phyloP scores from a whole-genome alignment of 2,113 vertebrate species.

The Nycticorax nycticorax region DNA sequence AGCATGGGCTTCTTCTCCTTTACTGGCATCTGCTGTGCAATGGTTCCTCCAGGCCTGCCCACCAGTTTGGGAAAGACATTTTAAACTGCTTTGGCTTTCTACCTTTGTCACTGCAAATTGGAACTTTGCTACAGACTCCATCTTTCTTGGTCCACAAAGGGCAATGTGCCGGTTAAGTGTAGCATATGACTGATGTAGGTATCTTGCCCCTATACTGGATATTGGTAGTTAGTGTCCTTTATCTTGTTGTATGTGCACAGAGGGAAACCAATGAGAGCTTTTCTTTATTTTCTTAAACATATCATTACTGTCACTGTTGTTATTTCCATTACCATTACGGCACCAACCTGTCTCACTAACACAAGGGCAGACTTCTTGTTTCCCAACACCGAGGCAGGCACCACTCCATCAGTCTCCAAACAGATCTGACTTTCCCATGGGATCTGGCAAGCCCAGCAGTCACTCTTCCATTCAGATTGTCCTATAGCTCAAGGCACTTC shows the following conservation, averaged over 20 bases:
- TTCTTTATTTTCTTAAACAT: not conserved
- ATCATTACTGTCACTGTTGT: not conserved
- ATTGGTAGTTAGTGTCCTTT: not conserved
- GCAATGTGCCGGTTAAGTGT: not conserved
- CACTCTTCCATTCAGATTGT: not conserved
- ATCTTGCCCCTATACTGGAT: not conserved
- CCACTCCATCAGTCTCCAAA: not conserved
- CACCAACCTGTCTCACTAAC: not conserved
- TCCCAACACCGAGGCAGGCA: not conserved
- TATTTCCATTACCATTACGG: not conserved
- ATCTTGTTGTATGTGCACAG: not conserved
- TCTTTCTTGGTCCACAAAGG: not conserved
- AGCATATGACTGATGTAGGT: not conserved
- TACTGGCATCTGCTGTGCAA: too few relatives aligned
- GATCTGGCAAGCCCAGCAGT: not conserved
- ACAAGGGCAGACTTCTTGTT: not conserved
- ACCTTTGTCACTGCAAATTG: not conserved
- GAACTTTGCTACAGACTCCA: not conserved
- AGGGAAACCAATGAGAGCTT: not conserved
- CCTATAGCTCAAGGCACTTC: not conserved
- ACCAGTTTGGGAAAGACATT: not conserved
- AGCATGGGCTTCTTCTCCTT: not conserved
- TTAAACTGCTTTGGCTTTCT: not conserved
- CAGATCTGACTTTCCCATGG: not conserved
- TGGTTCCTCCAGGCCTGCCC: not conserved